Conservation (phyloP, 2,797 vertebrate genomes). For the Lagodon rhomboides region DNA sequence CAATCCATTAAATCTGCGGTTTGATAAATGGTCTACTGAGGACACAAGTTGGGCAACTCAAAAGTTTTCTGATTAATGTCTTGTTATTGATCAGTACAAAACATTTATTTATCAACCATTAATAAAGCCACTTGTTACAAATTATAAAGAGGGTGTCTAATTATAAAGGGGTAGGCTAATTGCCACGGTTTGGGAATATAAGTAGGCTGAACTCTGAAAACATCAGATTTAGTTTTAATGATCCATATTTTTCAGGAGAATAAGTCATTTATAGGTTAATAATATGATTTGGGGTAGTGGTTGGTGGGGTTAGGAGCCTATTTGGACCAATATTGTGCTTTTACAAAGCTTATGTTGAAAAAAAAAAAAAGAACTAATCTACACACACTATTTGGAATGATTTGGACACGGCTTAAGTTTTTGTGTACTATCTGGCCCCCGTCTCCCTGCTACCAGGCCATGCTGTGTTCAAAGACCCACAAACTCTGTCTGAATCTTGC, state of each 20-base stretch:
- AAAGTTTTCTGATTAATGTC: too few relatives aligned
- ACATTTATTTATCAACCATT: not conserved
- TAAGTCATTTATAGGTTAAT: not conserved
- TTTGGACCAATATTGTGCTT: not conserved
- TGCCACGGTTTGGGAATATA: not conserved
- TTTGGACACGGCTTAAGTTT: not conserved
- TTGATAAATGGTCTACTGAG: not conserved
- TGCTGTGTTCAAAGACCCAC: not conserved
- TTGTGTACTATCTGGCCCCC: not conserved
- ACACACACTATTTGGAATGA: not conserved
- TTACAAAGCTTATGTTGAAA: not conserved
- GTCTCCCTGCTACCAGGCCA: not conserved
- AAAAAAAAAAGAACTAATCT: not conserved
- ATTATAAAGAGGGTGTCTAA: not conserved
- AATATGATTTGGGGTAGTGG: not conserved
- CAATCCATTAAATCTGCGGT: not conserved
- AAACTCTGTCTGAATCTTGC: slow-evolving; percentile 9
- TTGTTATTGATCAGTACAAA: slow-evolving; percentile 1
- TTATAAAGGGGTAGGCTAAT: not conserved
- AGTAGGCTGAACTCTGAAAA: not conserved
- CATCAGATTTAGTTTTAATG: not conserved
- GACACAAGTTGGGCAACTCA: not conserved
- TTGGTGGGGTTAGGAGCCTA: not conserved
- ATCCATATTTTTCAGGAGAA: not conserved
- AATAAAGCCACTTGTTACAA: not conserved